A percentile compares a stretch with the other conserved stretches of the same genome.
These are phyloP conservation scores for Bos taurus DNA, from an alignment of 2,113 vertebrate genomes.

Conservation along the genomic window ARS-UCD2.0 NC_037329.1:59882501-59883000, in stretches of 20 bases:
- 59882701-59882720: not conserved
- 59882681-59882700: not conserved
- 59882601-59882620: not conserved
- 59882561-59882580: not conserved
- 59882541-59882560: not conserved
- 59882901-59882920: not conserved
- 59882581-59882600: not conserved
- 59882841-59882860: not conserved
- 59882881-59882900: not conserved
- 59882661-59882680: not conserved
- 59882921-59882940: not conserved
- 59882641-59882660: not conserved
- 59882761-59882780: not conserved
- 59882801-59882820: not conserved
- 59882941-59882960: not conserved
- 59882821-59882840: not conserved
- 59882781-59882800: not conserved
- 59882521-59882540: not conserved
- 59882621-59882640: not conserved
- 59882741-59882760: not conserved
- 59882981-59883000: no score
- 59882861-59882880: not conserved
- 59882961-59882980: not conserved
- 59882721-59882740: not conserved
- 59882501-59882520: not conserved